phyloP scores from a whole-genome alignment of 2,888 invertebrate genomes.

The Hesperia comma region DNA sequence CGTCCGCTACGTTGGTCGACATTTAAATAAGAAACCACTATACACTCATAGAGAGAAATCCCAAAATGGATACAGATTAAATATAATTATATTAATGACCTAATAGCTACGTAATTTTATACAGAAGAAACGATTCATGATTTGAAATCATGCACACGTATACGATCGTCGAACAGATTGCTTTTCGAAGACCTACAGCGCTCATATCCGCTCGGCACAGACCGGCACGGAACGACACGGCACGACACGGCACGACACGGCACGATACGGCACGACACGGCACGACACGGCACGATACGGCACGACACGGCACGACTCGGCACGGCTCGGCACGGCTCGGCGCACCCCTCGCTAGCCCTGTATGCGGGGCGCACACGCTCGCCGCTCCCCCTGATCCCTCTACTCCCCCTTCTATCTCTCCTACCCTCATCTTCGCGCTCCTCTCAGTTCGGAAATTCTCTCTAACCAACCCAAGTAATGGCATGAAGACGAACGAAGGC shows the following conservation, averaged over 20 bases:
- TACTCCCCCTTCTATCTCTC: conserved; percentile 27
- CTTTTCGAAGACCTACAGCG: conserved; percentile 75
- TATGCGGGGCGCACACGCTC: conserved; percentile 63
- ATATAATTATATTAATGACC: conserved; percentile 82
- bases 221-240: no score
- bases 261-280: conserved; percentile 56
- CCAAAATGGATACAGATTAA: conserved; percentile 82
- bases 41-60: conserved; percentile 84
- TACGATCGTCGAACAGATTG: conserved; percentile 74
- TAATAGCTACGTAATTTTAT: conserved; percentile 77
- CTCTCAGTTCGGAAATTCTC: conserved; percentile 46
- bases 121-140: conserved; percentile 81
- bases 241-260: conserved; percentile 48
- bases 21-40: conserved; percentile 82
- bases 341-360: conserved; percentile 70
- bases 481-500: conserved; percentile 80
- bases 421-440: conserved; percentile 41
- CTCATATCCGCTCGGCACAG: no score
- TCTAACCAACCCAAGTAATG: conserved; percentile 53
- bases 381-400: conserved; percentile 32
- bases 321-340: conserved; percentile 54
- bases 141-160: conserved; percentile 82
- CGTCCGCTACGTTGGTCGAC: conserved; percentile 83
- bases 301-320: conserved; percentile 49
- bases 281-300: conserved; percentile 48